Conservation (phyloP, 2,797 vertebrate species). For the Melanotaenia pygmaea region DNA sequence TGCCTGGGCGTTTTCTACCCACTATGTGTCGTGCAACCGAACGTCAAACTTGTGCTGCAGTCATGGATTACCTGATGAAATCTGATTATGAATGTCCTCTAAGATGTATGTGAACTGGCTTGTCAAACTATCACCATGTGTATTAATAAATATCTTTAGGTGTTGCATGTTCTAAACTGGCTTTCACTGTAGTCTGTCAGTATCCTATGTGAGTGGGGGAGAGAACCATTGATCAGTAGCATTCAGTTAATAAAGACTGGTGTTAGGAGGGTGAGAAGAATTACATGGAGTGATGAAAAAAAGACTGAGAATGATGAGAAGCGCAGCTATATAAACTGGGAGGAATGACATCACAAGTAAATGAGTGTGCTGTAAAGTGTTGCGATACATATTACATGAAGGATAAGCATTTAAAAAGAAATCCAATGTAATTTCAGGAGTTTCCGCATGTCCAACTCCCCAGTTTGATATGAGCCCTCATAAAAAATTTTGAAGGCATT, state of each 20-base stretch:
- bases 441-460: constrained; percentile 45
- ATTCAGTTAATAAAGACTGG: constrained; percentile 68
- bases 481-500: constrained; percentile 21
- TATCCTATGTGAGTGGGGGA: constrained; percentile 82
- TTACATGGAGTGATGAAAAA: constrained; percentile 62
- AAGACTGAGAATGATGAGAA: constrained; percentile 57
- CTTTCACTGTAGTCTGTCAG: constrained; percentile 86
- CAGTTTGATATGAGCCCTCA: constrained; percentile 51
- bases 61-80: constrained; percentile 22
- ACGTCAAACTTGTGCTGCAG: constrained; percentile 35
- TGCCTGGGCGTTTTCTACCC: constrained; percentile 75
- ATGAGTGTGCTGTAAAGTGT: constrained; percentile 21
- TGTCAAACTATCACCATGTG: constrained; percentile 40
- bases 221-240: constrained; percentile 73
- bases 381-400: constrained; percentile 1
- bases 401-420: constrained; percentile 12
- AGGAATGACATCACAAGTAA: constrained; percentile 48
- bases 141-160: constrained; percentile 24
- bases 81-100: constrained; percentile 18
- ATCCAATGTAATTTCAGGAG: neutral
- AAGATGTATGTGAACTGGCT: constrained; percentile 1
- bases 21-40: constrained; percentile 64
- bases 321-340: constrained; percentile 62
- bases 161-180: constrained; percentile 61
- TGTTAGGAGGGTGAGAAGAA: constrained; percentile 60